Conservation (phyloP, 2,113 vertebrate genomes). For the Tachysurus vachellii region DNA sequence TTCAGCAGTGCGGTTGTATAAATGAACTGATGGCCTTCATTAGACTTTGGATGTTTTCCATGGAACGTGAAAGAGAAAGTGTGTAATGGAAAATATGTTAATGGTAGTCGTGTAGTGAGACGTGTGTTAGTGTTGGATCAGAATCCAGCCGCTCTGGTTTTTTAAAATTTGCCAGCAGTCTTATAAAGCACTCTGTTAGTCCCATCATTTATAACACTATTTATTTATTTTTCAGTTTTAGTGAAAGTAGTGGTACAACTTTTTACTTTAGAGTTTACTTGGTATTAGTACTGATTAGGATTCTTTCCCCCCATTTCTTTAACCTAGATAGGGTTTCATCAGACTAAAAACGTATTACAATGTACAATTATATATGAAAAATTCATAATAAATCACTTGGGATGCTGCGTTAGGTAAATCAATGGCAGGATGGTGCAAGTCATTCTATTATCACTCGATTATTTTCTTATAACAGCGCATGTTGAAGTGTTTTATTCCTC, state of each 20-base stretch:
- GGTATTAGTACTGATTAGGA: neutral
- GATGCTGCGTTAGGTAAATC: neutral
- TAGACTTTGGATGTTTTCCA: neutral
- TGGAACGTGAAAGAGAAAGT: neutral
- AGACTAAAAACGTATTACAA: neutral
- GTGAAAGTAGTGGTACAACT: no score
- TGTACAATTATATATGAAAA: neutral
- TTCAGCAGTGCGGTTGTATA: neutral
- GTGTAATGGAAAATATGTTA: conserved; percentile 42
- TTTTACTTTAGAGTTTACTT: neutral
- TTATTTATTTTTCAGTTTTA: neutral
- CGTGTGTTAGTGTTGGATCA: conserved; percentile 37
- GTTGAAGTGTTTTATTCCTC: neutral
- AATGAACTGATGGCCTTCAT: neutral
- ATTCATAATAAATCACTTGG: neutral
- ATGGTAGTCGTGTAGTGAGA: conserved; percentile 17
- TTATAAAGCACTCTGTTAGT: neutral
- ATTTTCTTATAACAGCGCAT: neutral
- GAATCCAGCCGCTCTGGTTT: conserved; percentile 13
- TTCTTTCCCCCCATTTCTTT: no score
- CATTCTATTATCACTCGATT: neutral
- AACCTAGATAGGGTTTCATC: neutral
- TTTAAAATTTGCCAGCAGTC: neutral
- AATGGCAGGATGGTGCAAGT: neutral
- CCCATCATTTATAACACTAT: neutral